phyloP scores from a whole-genome alignment of 2,113 vertebrate species.

The Sclerurus mexicanus region DNA sequence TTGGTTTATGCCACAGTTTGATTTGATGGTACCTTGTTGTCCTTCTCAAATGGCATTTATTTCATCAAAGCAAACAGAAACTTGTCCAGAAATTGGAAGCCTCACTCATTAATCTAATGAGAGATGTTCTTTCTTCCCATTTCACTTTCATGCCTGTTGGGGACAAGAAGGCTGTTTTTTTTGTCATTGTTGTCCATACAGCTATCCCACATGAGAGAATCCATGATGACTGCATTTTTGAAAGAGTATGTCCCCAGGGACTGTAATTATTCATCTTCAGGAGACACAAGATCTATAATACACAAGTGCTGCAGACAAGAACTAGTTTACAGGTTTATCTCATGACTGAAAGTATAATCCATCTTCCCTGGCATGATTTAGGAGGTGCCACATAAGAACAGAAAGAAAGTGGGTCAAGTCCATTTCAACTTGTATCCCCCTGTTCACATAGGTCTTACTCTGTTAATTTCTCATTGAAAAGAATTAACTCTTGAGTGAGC shows the following conservation, averaged over 20 bases:
- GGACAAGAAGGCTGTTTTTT: constrained; percentile 46
- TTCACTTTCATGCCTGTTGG: constrained; percentile 66
- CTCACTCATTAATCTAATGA: constrained; percentile 57
- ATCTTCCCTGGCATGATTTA: constrained; percentile 74
- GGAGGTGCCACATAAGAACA: constrained; percentile 32
- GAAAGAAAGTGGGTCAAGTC: constrained; percentile 56
- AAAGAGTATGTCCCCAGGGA: constrained; percentile 61
- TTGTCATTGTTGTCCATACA: constrained; percentile 63
- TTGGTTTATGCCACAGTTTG: constrained; percentile 47
- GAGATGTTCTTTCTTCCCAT: constrained; percentile 30
- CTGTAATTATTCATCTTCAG: constrained; percentile 74
- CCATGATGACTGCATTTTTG: constrained; percentile 64
- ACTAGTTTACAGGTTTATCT: constrained; percentile 76
- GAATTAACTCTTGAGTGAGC: background rate
- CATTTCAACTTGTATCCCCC: constrained; percentile 13
- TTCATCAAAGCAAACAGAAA: constrained; percentile 55
- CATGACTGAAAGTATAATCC: constrained; percentile 67
- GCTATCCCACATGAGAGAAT: constrained; percentile 57
- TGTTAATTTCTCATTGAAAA: constrained; percentile 4
- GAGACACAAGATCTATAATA: constrained; percentile 72
- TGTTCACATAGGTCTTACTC: background rate
- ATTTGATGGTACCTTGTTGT: constrained; percentile 30
- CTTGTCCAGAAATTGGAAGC: constrained; percentile 39
- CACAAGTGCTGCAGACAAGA: constrained; percentile 68
- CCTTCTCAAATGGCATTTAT: constrained; percentile 55